These are phyloP conservation scores for Choristoneura rosaceana DNA, from an alignment of 2,888 invertebrate genomes.

Conservation along the genomic window DNA sequence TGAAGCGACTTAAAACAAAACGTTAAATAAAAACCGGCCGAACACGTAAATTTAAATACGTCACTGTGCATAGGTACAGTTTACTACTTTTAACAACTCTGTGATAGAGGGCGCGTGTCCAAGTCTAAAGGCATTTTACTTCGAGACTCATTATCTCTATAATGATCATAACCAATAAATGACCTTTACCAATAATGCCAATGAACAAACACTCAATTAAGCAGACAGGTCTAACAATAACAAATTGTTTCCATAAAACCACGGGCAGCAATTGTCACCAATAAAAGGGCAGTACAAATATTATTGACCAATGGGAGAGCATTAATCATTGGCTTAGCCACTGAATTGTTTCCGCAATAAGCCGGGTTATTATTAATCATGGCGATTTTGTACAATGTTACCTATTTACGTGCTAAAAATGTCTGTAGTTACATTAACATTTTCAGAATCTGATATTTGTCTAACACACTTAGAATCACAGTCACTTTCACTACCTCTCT, in stretches of 20 bases:
- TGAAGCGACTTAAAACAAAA: too few relatives aligned
- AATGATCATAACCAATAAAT: not conserved
- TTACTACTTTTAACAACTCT: too few relatives aligned
- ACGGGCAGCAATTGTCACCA: constrained; percentile 33
- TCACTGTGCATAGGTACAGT: too few relatives aligned
- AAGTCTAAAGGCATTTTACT: not conserved
- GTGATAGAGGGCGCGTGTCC: too few relatives aligned
- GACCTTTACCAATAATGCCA: not conserved
- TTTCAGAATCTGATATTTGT: too few relatives aligned
- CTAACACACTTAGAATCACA: too few relatives aligned
- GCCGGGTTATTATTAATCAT: constrained; percentile 60
- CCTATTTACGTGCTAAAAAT: not conserved
- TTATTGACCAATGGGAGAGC: constrained; percentile 43
- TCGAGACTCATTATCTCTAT: not conserved
- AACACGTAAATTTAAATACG: too few relatives aligned
- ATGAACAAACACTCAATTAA: constrained; percentile 14
- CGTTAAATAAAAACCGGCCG: too few relatives aligned
- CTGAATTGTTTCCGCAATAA: constrained; percentile 45
- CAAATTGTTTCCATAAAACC: constrained; percentile 24
- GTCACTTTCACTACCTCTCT: too few relatives aligned
- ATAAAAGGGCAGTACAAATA: constrained; percentile 27
- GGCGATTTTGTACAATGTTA: constrained; percentile 23
- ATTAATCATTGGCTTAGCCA: constrained; percentile 47
- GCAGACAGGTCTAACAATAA: constrained; percentile 17
- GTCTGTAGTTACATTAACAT: too few relatives aligned